Evolutionary conservation across 2,888 invertebrate species (phyloP), one percentile per base, ranked within the genome.

Genomic region (Rhamnusium bicolor): DNA sequence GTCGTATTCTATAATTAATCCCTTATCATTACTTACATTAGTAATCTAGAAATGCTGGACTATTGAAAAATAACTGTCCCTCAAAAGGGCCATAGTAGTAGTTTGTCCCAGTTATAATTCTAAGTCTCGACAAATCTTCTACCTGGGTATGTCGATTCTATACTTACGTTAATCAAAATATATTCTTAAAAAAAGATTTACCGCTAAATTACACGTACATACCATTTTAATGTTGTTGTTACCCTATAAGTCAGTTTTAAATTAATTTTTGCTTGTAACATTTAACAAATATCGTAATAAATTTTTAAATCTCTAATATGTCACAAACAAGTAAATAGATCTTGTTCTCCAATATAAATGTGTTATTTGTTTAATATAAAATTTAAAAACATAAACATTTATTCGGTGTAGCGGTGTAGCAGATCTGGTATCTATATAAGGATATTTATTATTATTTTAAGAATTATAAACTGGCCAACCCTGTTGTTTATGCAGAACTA

Each of bases 301-400:
- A 65, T 65, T 65, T 65, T 65, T 53, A 65, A 65, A 51, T 65
- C 53, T 65, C 18, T 58, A 32, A 58, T 56, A 65, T 49, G 49
- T 65, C 53, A 53, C 18, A 65, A 65, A 65, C 65, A 65, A 65
- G 65, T 65, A 65, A n/a, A 65, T 65, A 65, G 54, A 65, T 65
- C 65, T 53, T 51, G 65, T 65, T 65, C 32, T 58, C 12, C 51
- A 63, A 49, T 51, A 63, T 51, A 63, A 63, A 63, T 62, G 46
- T n/a, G 46, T 46, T 46, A 63, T 65, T 65, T 65, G 65, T 65
- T 53, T 10, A 32, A 16, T 24, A 65, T 65, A 65, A 65, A 65
- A 51, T 65, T 65, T 65, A 65, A 53, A 65, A 65, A 65, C 65
- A 65, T 51, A 63, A 65, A 65, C 65, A 53, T 14, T 54, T 53